phyloP scores from a whole-genome alignment of 2,888 invertebrate species.

The Dilophus febrilis region DNA sequence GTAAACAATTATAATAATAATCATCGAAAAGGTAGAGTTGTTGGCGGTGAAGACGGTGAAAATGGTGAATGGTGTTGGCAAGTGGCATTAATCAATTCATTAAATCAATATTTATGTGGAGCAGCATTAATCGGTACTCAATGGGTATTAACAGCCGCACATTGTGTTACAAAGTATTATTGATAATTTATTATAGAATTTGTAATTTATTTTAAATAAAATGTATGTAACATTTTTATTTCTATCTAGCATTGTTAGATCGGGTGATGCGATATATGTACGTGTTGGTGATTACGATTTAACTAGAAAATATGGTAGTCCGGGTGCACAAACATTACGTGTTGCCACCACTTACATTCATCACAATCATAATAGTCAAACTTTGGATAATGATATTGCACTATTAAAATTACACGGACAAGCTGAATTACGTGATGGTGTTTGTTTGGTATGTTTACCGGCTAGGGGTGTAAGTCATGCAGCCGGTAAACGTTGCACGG shows the following conservation, averaged over 20 bases:
- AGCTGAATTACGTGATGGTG: constrained; percentile 72
- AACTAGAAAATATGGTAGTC: constrained; percentile 77
- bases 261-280: constrained; percentile 85
- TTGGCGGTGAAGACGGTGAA: constrained; percentile 80
- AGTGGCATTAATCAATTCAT: constrained; percentile 79
- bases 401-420: constrained; percentile 75
- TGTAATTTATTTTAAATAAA: background rate
- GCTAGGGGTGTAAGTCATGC: constrained; percentile 77
- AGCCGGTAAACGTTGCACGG: constrained; percentile 79
- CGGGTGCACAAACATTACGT: constrained; percentile 75
- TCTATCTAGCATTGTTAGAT: constrained; percentile 64
- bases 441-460: constrained; percentile 51
- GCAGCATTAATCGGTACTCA: constrained; percentile 86
- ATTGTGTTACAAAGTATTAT: constrained; percentile 77
- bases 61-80: constrained; percentile 95
- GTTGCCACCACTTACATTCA: constrained; percentile 90
- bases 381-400: constrained; percentile 86
- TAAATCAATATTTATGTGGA: constrained; percentile 86
- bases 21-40: constrained; percentile 36
- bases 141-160: constrained; percentile 87
- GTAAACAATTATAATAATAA: constrained; percentile 1
- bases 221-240: constrained; percentile 2
- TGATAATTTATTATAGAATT: too few species aligned
- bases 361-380: constrained; percentile 90
- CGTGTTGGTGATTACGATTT: constrained; percentile 85